Base-by-base conservation (phyloP, 2,888 invertebrate genomes). In the Cataglyphis rosenhaueri region DNA sequence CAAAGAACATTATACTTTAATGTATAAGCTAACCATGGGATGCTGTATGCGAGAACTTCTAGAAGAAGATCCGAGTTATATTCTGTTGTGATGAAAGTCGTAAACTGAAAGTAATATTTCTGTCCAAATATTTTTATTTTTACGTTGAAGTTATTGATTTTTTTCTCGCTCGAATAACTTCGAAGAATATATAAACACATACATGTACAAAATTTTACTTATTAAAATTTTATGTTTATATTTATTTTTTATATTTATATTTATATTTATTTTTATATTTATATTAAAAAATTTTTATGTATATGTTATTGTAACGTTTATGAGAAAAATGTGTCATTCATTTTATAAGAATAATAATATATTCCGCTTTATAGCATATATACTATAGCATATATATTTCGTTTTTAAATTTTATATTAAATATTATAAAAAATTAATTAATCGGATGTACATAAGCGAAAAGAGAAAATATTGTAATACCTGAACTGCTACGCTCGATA, bases 31-130 rank as follows among this genome's bases (percentile, higher is more conserved):
- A 81, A n/a, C 75, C 75, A 75, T 3, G 75, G 74, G 1, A 82
- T 12, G 8, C n/a, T 61, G 12, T 75, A 81, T 1, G 74, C 18
- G 10, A 81, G 61, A 15, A 81, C 9, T n/a, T 64, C 66, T 32
- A 81, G n/a, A 35, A 81, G 25, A 57, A 75, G 32, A 35, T 84
- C 59, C 44, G 12, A 0, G 32, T 21, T 64, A 21, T 68, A 81
- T 1, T 66, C 55, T 44, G 12, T 64, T 21, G 84, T 84, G 12
- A 61, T 21, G 3, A 81, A 81, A 59, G 12, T 29, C 21, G 35
- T 70, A 18, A 81, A 3, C 84, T 84, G 75, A 75, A 84, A 84
- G 0, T 15, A 0, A 52, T 25, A 41, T 70, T 61, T 65, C 21
- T 12, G 12, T 78, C 15, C n/a, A 48, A 10, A 35, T 6, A 57